Base-by-base conservation (phyloP, 2,797 vertebrate species). In the Dallia pectoralis region DNA sequence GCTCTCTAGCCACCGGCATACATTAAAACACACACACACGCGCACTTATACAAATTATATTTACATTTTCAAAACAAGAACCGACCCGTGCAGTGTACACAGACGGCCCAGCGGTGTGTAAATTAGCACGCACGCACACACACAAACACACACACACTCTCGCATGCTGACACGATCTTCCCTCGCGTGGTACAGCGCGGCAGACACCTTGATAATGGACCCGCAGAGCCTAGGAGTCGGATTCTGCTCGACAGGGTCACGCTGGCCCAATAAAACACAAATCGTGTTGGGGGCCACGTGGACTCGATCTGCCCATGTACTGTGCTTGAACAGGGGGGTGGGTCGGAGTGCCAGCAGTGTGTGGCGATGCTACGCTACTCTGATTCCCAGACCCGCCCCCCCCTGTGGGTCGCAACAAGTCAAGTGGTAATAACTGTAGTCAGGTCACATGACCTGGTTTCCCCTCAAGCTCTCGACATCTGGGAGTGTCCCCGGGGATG, bases 31-130 rank as follows among this genome's bases (percentile, higher is more conserved):
- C 86, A 80, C 83, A 84, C 72, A 74, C 66, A 68, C 67, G 36
- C 65, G 44, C n/a, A 79, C 89, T 79, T 74, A 91, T 74, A 74
- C 69, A 81, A 87, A 90, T 89, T 85, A 75, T 88, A 90, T 73
- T 70, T 48, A 62, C 2, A 29, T 14, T 16, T 16, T 30, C 62
- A 16, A 12, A 63, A 63, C 27, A 63, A 16, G 27, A 29, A 5
- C 15, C 7, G 22, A 19, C 36, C 36, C 36, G 4, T 40, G 36
- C 36, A 40, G 9, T 3, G 36, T 40, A 40, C 36, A 40, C 36
- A 40, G 36, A 40, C 36, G 4, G 36, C 36, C 36, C 36, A 40
- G 36, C 36, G 36, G 36, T 9, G 5, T 7, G 36, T 40, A 3
- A 40, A 40, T 40, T 5, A n/a, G n/a, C n/a, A 62, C 25, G 59